These are phyloP conservation scores for Ranitomeya variabilis DNA, from an alignment of 2,113 vertebrate species.

Conservation along the genomic window DNA sequence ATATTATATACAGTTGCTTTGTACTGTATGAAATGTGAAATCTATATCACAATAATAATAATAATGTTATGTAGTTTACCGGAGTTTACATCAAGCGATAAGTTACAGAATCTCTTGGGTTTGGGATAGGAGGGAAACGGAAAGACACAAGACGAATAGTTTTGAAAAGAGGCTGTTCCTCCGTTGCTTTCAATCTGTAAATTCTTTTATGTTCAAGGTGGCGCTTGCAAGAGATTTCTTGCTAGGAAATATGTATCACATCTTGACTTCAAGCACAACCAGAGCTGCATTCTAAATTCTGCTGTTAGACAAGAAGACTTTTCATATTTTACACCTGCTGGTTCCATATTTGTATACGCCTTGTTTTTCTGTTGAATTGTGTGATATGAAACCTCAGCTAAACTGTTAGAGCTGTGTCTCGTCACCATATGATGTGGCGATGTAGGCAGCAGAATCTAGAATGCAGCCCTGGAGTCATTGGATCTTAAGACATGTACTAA, in stretches of 20 bases:
- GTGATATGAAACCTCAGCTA: not conserved
- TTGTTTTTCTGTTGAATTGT: not conserved
- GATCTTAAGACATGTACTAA: no score
- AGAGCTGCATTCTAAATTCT: not conserved
- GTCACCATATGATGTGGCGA: no score
- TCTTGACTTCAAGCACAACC: not conserved
- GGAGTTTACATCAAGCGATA: slow-evolving; percentile 38
- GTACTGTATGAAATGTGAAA: slow-evolving; percentile 5
- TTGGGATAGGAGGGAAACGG: not conserved
- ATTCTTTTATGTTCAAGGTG: not conserved
- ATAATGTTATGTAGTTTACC: slow-evolving; percentile 32
- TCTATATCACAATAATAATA: slow-evolving; percentile 9
- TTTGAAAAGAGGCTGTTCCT: not conserved
- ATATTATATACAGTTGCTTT: slow-evolving; percentile 37
- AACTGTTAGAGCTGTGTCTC: not conserved
- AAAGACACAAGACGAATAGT: not conserved
- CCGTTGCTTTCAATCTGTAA: not conserved
- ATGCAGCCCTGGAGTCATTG: no score
- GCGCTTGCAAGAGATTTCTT: not conserved
- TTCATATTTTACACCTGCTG: not conserved
- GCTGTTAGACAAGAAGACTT: no score
- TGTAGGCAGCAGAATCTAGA: no score
- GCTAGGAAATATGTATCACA: not conserved
- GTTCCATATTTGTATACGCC: not conserved
- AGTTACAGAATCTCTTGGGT: not conserved